A percentile compares a stretch with the other conserved stretches of the same genome.
These are phyloP conservation scores for Proteles cristata DNA, from an alignment of 2,113 vertebrate species.

Conservation along the genomic window DNA sequence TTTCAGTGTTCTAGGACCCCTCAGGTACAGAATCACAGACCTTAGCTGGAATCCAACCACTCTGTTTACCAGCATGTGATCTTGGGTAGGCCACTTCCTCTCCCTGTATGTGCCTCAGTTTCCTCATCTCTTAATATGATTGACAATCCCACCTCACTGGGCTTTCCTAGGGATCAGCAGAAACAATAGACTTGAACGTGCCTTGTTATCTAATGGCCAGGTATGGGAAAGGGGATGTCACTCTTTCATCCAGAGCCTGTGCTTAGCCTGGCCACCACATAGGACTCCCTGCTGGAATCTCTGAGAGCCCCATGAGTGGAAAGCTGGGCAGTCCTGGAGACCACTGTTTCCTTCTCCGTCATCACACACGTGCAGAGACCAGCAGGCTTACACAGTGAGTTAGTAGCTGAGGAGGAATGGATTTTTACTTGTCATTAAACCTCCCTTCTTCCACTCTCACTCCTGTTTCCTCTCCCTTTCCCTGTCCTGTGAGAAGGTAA, in stretches of 20 bases:
- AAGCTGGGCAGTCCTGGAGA: not conserved
- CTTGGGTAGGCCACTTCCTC: not conserved
- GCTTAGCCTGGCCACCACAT: not conserved
- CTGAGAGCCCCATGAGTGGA: not conserved
- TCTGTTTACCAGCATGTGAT: not conserved
- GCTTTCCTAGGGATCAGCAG: not conserved
- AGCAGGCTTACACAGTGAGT: not conserved
- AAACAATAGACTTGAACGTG: not conserved
- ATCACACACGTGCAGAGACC: not conserved
- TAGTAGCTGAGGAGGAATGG: not conserved
- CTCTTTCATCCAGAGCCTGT: not conserved
- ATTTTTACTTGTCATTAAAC: not conserved
- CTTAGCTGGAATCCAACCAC: not conserved
- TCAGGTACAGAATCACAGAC: no score
- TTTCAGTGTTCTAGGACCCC: not conserved
- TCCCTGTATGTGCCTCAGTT: not conserved
- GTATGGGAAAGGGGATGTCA: not conserved
- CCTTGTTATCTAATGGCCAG: not conserved
- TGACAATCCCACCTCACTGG: not conserved
- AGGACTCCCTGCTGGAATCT: not conserved
- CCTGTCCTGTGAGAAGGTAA: not conserved
- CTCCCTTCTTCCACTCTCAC: not conserved
- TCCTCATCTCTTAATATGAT: not conserved
- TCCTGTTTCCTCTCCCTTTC: not conserved
- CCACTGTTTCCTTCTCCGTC: not conserved